These are phyloP conservation scores for Sprattus sprattus DNA, from an alignment of 2,113 vertebrate genomes.

Conservation along the genomic window DNA sequence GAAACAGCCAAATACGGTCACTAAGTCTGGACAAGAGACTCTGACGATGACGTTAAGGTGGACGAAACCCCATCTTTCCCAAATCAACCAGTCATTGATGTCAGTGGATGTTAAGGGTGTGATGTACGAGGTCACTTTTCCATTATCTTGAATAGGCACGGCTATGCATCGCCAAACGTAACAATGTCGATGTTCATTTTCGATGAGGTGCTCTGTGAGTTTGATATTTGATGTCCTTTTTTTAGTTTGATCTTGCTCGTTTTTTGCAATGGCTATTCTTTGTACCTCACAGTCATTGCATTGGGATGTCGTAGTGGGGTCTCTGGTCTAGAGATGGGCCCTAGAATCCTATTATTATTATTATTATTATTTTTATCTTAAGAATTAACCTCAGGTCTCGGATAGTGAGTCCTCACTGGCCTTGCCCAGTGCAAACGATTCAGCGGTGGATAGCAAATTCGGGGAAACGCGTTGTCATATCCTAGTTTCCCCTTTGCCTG, in stretches of 20 bases:
- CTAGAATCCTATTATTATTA: neutral
- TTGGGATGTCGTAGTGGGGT: neutral
- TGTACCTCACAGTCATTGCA: neutral
- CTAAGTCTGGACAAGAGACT: neutral
- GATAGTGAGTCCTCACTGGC: neutral
- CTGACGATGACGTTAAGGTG: neutral
- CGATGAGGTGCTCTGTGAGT: neutral
- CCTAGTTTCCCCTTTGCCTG: neutral
- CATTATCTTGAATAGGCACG: neutral
- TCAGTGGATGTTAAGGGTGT: neutral
- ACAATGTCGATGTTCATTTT: neutral
- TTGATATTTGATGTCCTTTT: slow-evolving; percentile 9
- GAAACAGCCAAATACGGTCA: neutral
- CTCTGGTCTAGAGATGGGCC: neutral
- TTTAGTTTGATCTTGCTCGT: neutral
- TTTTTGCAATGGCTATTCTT: neutral
- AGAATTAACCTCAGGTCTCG: neutral
- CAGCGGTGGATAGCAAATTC: neutral
- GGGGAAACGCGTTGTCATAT: neutral
- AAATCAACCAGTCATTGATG: slow-evolving; percentile 8
- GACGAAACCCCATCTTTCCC: neutral
- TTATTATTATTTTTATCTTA: neutral
- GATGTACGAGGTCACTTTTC: neutral
- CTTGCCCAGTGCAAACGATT: neutral
- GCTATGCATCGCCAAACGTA: neutral